Percentiles rank a stretch among this genome's conserved stretches.
phyloP scores from a whole-genome alignment of 2,113 vertebrate species.

The Pyxicephalus adspersus region DNA sequence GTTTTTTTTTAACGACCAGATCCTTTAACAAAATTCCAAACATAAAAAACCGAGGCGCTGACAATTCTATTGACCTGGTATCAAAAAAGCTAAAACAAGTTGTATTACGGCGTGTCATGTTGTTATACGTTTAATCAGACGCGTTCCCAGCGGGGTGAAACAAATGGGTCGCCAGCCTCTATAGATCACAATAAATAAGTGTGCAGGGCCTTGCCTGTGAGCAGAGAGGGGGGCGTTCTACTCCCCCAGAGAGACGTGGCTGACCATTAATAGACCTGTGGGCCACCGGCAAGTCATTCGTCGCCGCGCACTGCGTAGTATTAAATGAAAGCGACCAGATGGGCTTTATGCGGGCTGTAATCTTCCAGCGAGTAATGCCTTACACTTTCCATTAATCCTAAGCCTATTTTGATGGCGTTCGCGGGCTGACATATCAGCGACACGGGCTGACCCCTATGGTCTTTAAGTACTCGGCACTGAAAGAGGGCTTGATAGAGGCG shows the following conservation, averaged over 20 bases:
- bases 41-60: conserved; percentile 1
- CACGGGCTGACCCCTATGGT: conserved; percentile 48
- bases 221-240: conserved; percentile 36
- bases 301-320: conserved; percentile 18
- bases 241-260: conserved; percentile 58
- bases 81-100: conserved; percentile 43
- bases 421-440: conserved; percentile 59
- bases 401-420: conserved; percentile 59
- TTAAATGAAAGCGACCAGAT: conserved; percentile 32
- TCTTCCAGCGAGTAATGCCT: conserved; percentile 27
- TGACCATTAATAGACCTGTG: conserved; percentile 57
- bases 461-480: conserved; percentile 61
- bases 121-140: conserved; percentile 41
- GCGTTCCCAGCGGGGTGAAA: conserved; percentile 26
- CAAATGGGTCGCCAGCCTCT: conserved; percentile 37
- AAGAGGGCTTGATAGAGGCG: conserved; percentile 60
- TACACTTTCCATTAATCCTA: conserved; percentile 49
- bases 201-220: conserved; percentile 41
- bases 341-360: conserved; percentile 42
- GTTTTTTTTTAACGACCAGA: neutral
- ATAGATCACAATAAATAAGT: conserved; percentile 56
- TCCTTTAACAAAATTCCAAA: conserved; percentile 12
- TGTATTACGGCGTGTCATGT: conserved; percentile 33
- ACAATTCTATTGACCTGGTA: conserved; percentile 40
- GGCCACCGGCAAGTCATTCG: conserved; percentile 51